phyloP scores from a whole-genome alignment of 2,888 invertebrate genomes.

The Cephus nigrinus region DNA sequence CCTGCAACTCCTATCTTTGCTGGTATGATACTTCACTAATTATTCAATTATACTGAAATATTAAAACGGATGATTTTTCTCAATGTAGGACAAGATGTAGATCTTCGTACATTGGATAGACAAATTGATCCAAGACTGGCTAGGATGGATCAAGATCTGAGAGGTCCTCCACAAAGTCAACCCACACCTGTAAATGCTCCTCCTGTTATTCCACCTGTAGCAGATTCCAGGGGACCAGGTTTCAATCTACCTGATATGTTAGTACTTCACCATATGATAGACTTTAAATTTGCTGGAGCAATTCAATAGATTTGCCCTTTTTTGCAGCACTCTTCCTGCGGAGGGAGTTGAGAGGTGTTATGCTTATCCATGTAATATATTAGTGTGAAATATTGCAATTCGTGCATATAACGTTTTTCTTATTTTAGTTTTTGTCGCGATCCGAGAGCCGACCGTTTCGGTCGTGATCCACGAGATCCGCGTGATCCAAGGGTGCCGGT shows the following conservation, averaged over 20 bases:
- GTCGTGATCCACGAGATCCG: constrained; percentile 59
- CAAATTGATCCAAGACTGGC: constrained; percentile 68
- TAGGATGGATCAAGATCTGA: constrained; percentile 82
- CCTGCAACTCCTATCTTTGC: constrained; percentile 57
- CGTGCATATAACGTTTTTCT: constrained; percentile 7
- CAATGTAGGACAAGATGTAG: constrained; percentile 71
- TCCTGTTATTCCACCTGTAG: constrained; percentile 41
- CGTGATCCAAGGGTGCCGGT: constrained; percentile 72
- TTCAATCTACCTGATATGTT: constrained; percentile 64
- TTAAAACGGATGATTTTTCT: background rate
- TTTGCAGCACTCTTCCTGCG: constrained; percentile 60
- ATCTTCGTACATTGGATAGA: constrained; percentile 70
- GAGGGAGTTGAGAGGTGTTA: constrained; percentile 63
- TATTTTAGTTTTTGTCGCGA: constrained; percentile 54
- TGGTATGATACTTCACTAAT: constrained; percentile 34
- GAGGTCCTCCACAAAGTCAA: constrained; percentile 69
- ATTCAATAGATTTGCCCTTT: constrained; percentile 30
- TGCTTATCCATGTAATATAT: constrained; percentile 32
- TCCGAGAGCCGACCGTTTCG: constrained; percentile 60
- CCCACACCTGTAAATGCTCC: constrained; percentile 45
- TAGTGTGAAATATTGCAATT: constrained; percentile 19
- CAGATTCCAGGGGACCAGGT: constrained; percentile 50
- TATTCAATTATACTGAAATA: constrained; percentile 5
- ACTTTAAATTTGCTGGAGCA: constrained; percentile 47
- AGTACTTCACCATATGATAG: constrained; percentile 34